Conservation (phyloP, 2,113 vertebrate species). For the Nycticryphes semicollaris region DNA sequence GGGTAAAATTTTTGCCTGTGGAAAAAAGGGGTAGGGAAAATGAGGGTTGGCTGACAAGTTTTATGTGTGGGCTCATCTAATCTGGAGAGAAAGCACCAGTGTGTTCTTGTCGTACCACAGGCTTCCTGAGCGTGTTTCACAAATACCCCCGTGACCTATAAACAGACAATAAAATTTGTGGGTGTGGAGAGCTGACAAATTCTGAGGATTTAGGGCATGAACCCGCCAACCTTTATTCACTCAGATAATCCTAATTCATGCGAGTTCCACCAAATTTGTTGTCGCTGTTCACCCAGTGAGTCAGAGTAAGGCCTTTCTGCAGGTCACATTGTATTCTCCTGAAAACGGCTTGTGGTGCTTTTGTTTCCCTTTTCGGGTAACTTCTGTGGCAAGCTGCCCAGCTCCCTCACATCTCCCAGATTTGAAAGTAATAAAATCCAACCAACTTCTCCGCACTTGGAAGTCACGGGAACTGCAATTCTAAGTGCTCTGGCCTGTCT, state of each 20-base stretch:
- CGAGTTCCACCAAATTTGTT: background rate
- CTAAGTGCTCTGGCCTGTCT: background rate
- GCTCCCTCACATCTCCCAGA: background rate
- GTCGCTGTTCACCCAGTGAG: background rate
- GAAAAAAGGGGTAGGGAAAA: background rate
- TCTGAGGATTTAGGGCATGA: slow-evolving; percentile 23
- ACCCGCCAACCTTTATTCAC: background rate
- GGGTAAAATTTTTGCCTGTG: background rate
- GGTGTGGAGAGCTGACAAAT: background rate
- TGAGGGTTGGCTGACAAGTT: background rate
- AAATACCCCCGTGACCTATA: background rate
- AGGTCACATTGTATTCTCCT: background rate
- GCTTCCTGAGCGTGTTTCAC: background rate
- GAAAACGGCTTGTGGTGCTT: background rate
- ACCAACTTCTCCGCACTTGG: background rate
- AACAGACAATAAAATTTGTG: background rate
- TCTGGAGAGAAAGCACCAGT: background rate
- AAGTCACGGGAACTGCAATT: background rate
- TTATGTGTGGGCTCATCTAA: background rate
- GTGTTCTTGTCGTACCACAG: background rate
- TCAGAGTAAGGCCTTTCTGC: background rate
- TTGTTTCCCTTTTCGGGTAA: background rate
- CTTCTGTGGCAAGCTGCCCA: background rate
- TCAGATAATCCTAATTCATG: background rate
- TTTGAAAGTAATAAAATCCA: background rate